phyloP scores from a whole-genome alignment of 2,797 vertebrate species.

The Lepilemur septentrionalis region DNA sequence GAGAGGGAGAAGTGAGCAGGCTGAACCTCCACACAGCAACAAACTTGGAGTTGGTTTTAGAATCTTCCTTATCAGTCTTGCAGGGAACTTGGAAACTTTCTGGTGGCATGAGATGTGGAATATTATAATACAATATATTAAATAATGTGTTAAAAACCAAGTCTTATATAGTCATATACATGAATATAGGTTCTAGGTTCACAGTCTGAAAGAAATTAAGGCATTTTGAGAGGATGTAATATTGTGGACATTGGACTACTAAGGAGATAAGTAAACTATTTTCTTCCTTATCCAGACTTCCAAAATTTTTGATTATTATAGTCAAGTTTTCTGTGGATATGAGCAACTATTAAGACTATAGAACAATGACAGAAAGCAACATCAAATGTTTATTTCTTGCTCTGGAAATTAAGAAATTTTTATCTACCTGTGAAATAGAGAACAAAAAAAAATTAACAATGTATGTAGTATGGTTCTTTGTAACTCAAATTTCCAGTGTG shows the following conservation, averaged over 20 bases:
- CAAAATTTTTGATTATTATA: neutral
- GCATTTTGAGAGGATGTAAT: neutral
- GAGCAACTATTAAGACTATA: neutral
- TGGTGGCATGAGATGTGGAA: neutral
- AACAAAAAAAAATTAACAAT: neutral
- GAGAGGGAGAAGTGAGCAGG: neutral
- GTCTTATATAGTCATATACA: neutral
- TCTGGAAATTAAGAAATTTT: conserved; percentile 3
- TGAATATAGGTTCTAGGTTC: neutral
- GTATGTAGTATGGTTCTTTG: neutral
- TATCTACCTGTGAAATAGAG: neutral
- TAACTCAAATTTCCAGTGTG: neutral
- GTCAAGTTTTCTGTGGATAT: conserved; percentile 4
- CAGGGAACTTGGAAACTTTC: conserved; percentile 22
- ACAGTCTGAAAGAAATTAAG: conserved; percentile 5
- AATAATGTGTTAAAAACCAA: neutral
- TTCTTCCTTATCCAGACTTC: conserved; percentile 37
- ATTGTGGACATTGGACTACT: conserved; percentile 7
- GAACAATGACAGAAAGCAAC: neutral
- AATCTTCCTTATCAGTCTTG: neutral
- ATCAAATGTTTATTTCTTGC: conserved; percentile 10
- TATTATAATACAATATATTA: neutral
- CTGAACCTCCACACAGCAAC: neutral
- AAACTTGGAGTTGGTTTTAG: neutral
- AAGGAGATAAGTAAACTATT: neutral